A percentile compares a stretch with the other conserved stretches of the same genome.
Conservation (phyloP, 2,888 invertebrate species). For the Chalcosyrphus nemorum region DNA sequence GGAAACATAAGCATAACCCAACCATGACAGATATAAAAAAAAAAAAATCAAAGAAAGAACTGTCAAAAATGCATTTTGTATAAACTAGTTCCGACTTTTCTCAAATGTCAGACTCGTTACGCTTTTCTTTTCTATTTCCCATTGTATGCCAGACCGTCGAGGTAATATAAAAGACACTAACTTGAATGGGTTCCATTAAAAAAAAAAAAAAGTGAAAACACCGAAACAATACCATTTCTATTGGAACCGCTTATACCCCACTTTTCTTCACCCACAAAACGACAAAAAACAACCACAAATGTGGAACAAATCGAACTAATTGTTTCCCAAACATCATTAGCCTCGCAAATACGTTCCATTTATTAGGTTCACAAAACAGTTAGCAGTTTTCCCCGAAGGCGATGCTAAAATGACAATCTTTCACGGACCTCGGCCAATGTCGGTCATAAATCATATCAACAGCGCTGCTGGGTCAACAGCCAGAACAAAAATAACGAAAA, state of each 20-base stretch:
- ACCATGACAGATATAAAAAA: neutral
- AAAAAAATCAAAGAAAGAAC: too few species aligned
- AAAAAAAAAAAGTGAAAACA: slow-evolving; percentile 49
- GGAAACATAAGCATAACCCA: neutral
- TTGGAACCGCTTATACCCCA: neutral
- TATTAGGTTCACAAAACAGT: neutral
- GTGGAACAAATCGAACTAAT: slow-evolving; percentile 11
- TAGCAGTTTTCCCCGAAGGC: neutral
- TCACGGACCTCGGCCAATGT: neutral
- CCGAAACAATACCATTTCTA: slow-evolving; percentile 8
- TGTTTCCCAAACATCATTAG: slow-evolving; percentile 6
- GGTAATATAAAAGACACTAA: slow-evolving; percentile 26
- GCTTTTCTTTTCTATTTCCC: slow-evolving; percentile 43
- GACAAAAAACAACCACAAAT: neutral
- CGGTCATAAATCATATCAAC: slow-evolving; percentile 41
- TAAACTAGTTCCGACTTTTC: slow-evolving; percentile 27
- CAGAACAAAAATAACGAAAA: neutral
- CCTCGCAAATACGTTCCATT: neutral
- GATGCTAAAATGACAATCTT: neutral
- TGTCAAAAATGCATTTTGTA: neutral
- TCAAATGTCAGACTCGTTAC: slow-evolving; percentile 28
- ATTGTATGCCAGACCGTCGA: neutral
- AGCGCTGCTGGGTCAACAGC: slow-evolving; percentile 52
- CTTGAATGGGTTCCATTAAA: slow-evolving; percentile 21
- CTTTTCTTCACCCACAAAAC: too few species aligned